Evolutionary conservation across 2,888 invertebrate genomes (phyloP), one percentile per base, ranked within the genome.

Genomic region (Seladonia tumulorum): DNA sequence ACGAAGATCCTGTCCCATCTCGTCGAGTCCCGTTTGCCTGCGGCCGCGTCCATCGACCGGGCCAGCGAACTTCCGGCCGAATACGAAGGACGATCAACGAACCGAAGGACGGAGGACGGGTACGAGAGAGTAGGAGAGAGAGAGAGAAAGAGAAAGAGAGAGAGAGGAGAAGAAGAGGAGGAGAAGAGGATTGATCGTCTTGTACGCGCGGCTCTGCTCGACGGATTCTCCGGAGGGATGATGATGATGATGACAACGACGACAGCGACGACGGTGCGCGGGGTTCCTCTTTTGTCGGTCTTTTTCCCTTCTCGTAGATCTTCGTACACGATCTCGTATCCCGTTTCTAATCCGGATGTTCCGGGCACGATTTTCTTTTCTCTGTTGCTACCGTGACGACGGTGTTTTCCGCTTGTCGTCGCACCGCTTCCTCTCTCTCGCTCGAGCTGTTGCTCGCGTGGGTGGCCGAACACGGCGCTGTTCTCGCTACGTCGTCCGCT

Each of bases 401-500:
- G 66, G 35, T 66, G 35, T 66, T 63, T 68, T 35, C 53, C 39
- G 74, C 75, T 60, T 57, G 35, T 63, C 72, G 72, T 73, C 72
- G 76, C 47, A 49, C 47, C 66, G 76, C n/a, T 73, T 45, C 72
- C 72, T 49, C 63, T 74, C 53, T 60, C 63, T 60, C 47, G 22
- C 77, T 42, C 82, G 87, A 79, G 76, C 78, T 84, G 84, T 87
- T 82, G 82, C 82, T 77, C 86, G 87, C 87, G 87, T 87, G 87
- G 87, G 87, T 80, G 86, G 89, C 75, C 83, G 83, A 86, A 83
- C 83, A 84, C 86, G 78, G 86, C 81, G 88, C 87, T 85, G 85
- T 78, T 84, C 84, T 85, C 77, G 79, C 89, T 88, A 89, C 85
- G 88, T 88, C 87, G 87, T 86, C 90, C 83, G 87, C 88, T 88